Evolutionary conservation across 2,797 vertebrate species (phyloP).

Genomic region (Lacerta agilis): DNA sequence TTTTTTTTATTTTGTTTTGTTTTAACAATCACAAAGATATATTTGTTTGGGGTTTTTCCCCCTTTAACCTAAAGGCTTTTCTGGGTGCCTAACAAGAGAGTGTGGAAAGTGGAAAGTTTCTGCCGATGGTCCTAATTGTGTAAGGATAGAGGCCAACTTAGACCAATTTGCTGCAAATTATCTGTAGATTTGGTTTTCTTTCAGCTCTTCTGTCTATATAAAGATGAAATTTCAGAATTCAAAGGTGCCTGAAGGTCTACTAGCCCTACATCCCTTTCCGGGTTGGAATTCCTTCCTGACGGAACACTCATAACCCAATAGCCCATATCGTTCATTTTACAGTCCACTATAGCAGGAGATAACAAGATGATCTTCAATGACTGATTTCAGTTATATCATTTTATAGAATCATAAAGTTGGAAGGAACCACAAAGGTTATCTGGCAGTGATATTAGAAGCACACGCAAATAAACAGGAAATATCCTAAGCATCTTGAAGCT

Average conservation of each 20-base stretch:
- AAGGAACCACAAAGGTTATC: too few relatives aligned
- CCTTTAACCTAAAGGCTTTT: background rate
- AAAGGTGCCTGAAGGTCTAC: conserved; percentile 1
- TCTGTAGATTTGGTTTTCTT: background rate
- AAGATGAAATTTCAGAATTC: conserved; percentile 6
- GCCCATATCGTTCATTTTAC: background rate
- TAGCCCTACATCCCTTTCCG: background rate
- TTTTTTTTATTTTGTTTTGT: too few relatives aligned
- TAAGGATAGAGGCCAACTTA: background rate
- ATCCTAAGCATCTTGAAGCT: conserved; percentile 43
- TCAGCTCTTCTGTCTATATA: conserved; percentile 4
- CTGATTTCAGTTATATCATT: background rate
- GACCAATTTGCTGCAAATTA: conserved; percentile 1
- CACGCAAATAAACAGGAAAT: conserved; percentile 4
- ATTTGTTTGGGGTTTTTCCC: background rate
- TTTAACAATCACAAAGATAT: too few relatives aligned
- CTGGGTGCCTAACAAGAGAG: background rate
- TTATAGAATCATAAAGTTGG: too few relatives aligned
- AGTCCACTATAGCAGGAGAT: background rate
- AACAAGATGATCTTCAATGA: conserved; percentile 19
- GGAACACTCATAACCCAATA: background rate
- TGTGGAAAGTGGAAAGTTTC: background rate
- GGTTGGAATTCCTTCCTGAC: background rate
- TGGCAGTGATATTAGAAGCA: too few relatives aligned
- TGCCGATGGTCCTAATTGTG: background rate